phyloP scores from a whole-genome alignment of 1,140 invertebrate species.

The Bombus cullumanus region DNA sequence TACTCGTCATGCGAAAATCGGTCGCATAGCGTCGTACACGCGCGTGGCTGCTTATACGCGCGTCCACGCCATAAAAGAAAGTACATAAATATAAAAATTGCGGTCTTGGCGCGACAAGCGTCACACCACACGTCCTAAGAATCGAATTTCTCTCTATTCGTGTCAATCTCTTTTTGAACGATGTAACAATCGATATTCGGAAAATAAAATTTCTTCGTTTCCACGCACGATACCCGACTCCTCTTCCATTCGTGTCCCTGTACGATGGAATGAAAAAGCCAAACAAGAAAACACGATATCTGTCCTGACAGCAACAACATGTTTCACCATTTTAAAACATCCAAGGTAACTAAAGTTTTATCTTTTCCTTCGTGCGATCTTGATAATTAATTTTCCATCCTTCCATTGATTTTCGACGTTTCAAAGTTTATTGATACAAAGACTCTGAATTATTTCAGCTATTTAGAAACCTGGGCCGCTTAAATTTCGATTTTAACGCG shows the following conservation, averaged over 20 bases:
- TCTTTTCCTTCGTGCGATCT: background rate
- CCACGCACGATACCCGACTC: conserved; percentile 36
- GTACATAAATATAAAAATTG: background rate
- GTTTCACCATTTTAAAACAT: background rate
- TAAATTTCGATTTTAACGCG: too few relatives aligned
- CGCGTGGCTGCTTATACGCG: background rate
- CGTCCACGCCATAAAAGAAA: conserved; percentile 23
- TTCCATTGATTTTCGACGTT: too few relatives aligned
- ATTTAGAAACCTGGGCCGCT: too few relatives aligned
- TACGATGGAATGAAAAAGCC: too few relatives aligned
- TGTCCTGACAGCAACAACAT: background rate
- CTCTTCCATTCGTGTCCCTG: background rate
- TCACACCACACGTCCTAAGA: conserved; percentile 22
- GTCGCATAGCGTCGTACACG: background rate
- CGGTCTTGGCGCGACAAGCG: background rate
- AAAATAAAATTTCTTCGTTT: conserved; percentile 78
- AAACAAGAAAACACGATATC: background rate
- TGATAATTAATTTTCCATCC: too few relatives aligned
- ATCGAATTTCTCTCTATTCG: conserved; percentile 69
- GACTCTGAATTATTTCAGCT: too few relatives aligned
- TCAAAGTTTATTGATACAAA: too few relatives aligned
- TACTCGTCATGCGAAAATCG: conserved; percentile 13
- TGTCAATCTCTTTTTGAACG: conserved; percentile 70
- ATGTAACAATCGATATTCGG: conserved; percentile 72
- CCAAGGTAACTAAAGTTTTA: background rate